Evolutionary conservation across 2,888 invertebrate species (phyloP).

Genomic region (Leptinotarsa tumamoca): DNA sequence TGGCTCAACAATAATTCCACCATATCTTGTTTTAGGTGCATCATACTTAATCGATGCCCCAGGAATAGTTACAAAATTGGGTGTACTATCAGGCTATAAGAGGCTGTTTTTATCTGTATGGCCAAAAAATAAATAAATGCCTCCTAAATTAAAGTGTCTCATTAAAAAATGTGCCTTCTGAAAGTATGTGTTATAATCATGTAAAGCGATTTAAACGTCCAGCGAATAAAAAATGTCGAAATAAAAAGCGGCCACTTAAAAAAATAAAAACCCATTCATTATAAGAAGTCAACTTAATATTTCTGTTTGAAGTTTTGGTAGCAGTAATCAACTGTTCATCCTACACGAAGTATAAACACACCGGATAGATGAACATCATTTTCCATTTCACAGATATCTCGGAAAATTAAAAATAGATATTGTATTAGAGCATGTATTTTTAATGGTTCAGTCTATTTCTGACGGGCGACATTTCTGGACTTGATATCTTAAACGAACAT

Average conservation of each 20-base stretch:
- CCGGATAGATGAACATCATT: background rate
- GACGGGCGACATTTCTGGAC: background rate
- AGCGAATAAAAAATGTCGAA: background rate
- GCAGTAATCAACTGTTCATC: background rate
- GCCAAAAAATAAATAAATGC: too few species aligned
- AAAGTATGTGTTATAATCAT: background rate
- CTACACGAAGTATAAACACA: background rate
- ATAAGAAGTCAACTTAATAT: background rate
- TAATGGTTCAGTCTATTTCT: constrained; percentile 4
- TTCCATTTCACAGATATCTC: background rate
- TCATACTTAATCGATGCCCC: too few species aligned
- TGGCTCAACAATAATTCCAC: too few species aligned
- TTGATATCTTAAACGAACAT: background rate
- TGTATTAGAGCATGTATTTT: constrained; percentile 1
- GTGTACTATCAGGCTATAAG: too few species aligned
- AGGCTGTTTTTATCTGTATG: too few species aligned
- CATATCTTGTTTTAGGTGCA: too few species aligned
- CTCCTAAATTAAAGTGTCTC: background rate
- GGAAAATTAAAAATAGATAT: background rate
- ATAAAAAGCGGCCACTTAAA: background rate
- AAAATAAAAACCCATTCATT: background rate
- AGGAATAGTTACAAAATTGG: too few species aligned
- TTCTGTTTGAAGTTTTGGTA: constrained; percentile 5
- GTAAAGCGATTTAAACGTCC: background rate
- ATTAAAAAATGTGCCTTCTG: background rate